phyloP scores from a whole-genome alignment of 2,113 vertebrate genomes.

The Casuarius casuarius region DNA sequence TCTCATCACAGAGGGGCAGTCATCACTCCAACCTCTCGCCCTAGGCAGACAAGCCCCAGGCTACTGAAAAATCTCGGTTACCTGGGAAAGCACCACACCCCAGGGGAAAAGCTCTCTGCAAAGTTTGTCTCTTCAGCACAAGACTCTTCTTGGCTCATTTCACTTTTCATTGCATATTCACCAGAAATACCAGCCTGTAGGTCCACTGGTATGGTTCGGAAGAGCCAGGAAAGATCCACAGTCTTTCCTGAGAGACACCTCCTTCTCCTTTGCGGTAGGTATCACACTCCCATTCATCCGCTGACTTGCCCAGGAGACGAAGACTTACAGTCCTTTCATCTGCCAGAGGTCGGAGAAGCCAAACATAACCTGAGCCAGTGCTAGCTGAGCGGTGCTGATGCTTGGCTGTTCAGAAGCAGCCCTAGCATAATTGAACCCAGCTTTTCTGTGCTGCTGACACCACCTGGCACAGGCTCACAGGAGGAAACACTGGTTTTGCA shows the following conservation, averaged over 20 bases:
- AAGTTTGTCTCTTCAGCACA: not conserved
- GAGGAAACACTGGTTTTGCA: not conserved
- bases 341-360: not conserved
- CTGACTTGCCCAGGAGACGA: not conserved
- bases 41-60: no score
- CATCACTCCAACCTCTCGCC: not conserved
- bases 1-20: not conserved
- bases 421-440: fast-evolving
- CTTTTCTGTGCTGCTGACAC: not conserved
- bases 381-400: fast-evolving
- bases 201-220: fast-evolving
- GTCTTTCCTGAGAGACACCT: not conserved
- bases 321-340: not conserved
- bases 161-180: not conserved
- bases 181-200: not conserved
- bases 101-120: not conserved
- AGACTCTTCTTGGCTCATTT: not conserved
- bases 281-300: not conserved
- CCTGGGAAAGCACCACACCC: not conserved
- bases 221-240: not conserved
- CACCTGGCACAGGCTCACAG: not conserved
- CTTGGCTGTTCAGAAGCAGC: not conserved
- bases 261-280: not conserved
- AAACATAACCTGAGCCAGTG: not conserved
- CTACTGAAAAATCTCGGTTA: not conserved